phyloP scores from a whole-genome alignment of 2,113 vertebrate species.

The Martes martes region DNA sequence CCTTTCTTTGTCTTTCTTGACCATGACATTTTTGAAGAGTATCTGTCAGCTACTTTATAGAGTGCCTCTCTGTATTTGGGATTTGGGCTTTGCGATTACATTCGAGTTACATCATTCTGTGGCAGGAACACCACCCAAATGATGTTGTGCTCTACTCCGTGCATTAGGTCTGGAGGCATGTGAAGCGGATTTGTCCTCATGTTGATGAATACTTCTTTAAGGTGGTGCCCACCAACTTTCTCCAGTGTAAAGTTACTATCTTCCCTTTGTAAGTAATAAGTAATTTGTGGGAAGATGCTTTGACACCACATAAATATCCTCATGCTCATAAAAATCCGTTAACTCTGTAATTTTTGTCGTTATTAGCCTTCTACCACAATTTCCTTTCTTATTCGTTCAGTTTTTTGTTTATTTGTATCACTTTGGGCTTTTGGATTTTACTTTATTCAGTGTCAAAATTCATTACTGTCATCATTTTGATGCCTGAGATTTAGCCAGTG shows the following conservation, averaged over 20 bases:
- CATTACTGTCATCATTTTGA: not conserved
- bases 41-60: not conserved
- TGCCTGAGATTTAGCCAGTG: not conserved
- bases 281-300: not conserved
- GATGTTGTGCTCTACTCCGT: not conserved
- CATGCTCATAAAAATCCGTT: not conserved
- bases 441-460: conserved; percentile 24
- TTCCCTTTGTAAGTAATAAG: not conserved
- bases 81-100: not conserved
- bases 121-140: not conserved
- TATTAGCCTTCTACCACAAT: not conserved
- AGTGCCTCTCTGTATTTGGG: not conserved
- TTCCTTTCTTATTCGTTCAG: not conserved
- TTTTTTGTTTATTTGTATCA: not conserved
- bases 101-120: not conserved
- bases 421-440: not conserved
- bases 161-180: not conserved
- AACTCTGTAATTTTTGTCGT: not conserved
- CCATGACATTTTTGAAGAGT: not conserved
- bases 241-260: not conserved
- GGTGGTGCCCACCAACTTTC: not conserved
- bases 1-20: not conserved
- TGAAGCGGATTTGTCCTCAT: not conserved
- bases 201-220: not conserved
- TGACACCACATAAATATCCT: not conserved